A percentile compares a stretch with the other conserved stretches of the same genome.
phyloP scores from a whole-genome alignment of 2,888 invertebrate species.

The Drymonia ruficornis region DNA sequence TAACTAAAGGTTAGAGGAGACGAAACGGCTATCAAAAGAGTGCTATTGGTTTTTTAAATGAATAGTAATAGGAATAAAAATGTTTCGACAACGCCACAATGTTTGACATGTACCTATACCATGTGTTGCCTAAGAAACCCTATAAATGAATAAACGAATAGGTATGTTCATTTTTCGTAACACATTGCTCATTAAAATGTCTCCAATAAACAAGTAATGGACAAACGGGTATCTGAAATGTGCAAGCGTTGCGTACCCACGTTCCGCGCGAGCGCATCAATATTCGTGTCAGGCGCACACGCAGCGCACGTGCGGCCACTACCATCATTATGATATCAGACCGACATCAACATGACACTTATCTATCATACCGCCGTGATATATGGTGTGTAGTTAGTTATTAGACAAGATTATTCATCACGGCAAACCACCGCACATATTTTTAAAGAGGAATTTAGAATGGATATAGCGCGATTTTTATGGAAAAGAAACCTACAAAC shows the following conservation, averaged over 20 bases:
- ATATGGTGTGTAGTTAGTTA: constrained; percentile 13
- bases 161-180: neutral
- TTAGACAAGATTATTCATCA: constrained; percentile 2
- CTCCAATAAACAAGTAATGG: neutral
- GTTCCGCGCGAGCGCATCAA: constrained; percentile 16
- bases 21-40: neutral
- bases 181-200: neutral
- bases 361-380: constrained; percentile 27
- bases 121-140: too few species aligned
- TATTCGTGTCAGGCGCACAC: constrained; percentile 39
- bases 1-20: too few species aligned
- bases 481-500: too few species aligned
- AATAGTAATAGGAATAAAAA: too few species aligned
- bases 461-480: too few species aligned
- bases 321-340: constrained; percentile 36
- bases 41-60: too few species aligned
- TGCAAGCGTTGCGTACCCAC: neutral
- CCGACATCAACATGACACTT: constrained; percentile 37
- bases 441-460: too few species aligned
- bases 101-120: too few species aligned
- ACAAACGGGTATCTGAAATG: neutral
- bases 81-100: too few species aligned
- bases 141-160: neutral
- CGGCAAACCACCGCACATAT: too few species aligned
- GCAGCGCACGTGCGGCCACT: constrained; percentile 32